Evolutionary conservation across 1,140 invertebrate species (phyloP).

Genomic region (Drosophila grimshawi): DNA sequence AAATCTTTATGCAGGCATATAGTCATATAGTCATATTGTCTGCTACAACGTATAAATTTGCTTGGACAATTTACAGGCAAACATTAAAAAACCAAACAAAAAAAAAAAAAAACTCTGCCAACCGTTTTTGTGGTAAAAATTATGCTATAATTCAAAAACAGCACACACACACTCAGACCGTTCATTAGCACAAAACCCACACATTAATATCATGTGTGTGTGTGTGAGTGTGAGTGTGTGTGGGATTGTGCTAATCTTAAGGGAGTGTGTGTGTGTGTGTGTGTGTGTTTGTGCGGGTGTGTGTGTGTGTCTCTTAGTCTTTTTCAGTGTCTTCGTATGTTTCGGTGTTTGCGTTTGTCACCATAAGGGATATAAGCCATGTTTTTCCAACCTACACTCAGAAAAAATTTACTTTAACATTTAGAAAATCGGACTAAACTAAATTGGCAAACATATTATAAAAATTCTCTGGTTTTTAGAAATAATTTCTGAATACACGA

Average conservation of each 20-base stretch:
- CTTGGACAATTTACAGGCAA: slow-evolving; percentile 64
- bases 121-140: slow-evolving; percentile 74
- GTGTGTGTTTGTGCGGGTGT: not conserved
- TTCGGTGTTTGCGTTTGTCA: slow-evolving; percentile 65
- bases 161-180: slow-evolving; percentile 48
- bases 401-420: too few relatives aligned
- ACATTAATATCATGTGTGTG: slow-evolving; percentile 67
- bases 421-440: too few relatives aligned
- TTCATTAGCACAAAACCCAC: slow-evolving; percentile 81
- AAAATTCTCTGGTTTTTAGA: too few relatives aligned
- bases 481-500: too few relatives aligned
- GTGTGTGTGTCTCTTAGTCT: slow-evolving; percentile 16
- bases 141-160: slow-evolving; percentile 82
- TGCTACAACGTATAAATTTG: slow-evolving; percentile 60
- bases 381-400: slow-evolving; percentile 50
- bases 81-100: slow-evolving; percentile 35
- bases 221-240: slow-evolving; percentile 13
- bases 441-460: too few relatives aligned
- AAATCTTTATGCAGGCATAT: slow-evolving; percentile 45
- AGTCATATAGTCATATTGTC: slow-evolving; percentile 7
- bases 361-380: slow-evolving; percentile 76
- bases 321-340: slow-evolving; percentile 15
- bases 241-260: slow-evolving; percentile 15
- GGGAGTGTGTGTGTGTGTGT: slow-evolving; percentile 11
- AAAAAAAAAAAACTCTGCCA: slow-evolving; percentile 29